These are phyloP conservation scores for Ctenomys sociabilis DNA, from an alignment of 2,113 vertebrate genomes.

Conservation along the genomic window DNA sequence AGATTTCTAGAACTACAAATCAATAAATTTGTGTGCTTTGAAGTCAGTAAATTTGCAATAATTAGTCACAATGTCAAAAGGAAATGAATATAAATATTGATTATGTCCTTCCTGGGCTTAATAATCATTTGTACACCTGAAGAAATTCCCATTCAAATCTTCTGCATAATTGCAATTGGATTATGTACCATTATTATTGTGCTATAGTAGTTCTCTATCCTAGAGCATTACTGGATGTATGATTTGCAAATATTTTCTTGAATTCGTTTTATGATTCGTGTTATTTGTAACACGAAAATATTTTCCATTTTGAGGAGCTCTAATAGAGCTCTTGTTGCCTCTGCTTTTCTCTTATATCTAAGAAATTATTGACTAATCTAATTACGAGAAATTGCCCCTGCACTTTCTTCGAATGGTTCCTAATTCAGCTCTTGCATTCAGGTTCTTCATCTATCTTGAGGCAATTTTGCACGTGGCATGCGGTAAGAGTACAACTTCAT, in stretches of 20 bases:
- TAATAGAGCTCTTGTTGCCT: not conserved
- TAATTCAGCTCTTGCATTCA: not conserved
- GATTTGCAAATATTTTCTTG: not conserved
- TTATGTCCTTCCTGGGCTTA: not conserved
- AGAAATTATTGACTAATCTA: not conserved
- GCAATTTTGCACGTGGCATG: not conserved
- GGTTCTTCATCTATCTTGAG: not conserved
- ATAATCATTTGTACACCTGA: not conserved
- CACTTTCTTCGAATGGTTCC: not conserved
- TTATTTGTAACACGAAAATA: not conserved
- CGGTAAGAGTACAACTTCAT: not conserved
- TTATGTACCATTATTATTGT: not conserved
- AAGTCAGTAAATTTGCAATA: not conserved
- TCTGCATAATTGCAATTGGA: not conserved
- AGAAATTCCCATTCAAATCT: not conserved
- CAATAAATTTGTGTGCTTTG: not conserved
- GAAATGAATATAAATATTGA: not conserved
- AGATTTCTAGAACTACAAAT: not conserved
- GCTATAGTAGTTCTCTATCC: not conserved
- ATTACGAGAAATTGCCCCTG: not conserved
- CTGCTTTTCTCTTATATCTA: not conserved
- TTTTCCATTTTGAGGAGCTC: not conserved
- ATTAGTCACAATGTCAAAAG: not conserved
- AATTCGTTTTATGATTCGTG: not conserved
- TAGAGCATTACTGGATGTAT: not conserved